phyloP scores from a whole-genome alignment of 2,797 vertebrate species.

The Hapalemur alaotrensis region DNA sequence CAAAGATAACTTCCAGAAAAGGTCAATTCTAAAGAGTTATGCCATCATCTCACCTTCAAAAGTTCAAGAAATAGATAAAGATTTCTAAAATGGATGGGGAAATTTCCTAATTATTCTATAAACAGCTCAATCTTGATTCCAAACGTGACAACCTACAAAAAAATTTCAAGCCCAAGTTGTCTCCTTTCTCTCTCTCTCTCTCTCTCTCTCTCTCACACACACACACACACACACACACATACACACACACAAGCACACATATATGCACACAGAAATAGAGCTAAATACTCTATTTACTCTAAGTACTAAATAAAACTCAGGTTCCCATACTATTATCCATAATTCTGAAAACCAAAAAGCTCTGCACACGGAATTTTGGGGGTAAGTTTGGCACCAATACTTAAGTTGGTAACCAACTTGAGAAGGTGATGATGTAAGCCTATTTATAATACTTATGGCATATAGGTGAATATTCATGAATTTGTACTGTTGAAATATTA shows the following conservation, averaged over 20 bases:
- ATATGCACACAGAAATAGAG: not conserved
- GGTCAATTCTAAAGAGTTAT: not conserved
- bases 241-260: not conserved
- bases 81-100: not conserved
- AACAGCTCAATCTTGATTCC: not conserved
- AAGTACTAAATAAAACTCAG: not conserved
- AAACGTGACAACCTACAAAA: not conserved
- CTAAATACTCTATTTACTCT: not conserved
- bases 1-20: not conserved
- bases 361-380: not conserved
- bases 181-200: not conserved
- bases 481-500: not conserved
- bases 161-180: not conserved
- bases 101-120: conserved; percentile 4
- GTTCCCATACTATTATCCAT: not conserved
- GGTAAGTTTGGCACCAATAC: not conserved
- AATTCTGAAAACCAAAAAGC: not conserved
- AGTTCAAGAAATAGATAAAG: not conserved
- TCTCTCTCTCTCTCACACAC: not conserved
- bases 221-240: not conserved
- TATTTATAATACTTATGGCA: not conserved
- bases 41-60: not conserved
- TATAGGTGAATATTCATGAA: not conserved
- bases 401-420: not conserved
- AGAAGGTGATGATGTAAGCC: not conserved